These are phyloP conservation scores for Pagetopsis macropterus DNA, from an alignment of 2,797 vertebrate genomes.

Conservation along the genomic window DNA sequence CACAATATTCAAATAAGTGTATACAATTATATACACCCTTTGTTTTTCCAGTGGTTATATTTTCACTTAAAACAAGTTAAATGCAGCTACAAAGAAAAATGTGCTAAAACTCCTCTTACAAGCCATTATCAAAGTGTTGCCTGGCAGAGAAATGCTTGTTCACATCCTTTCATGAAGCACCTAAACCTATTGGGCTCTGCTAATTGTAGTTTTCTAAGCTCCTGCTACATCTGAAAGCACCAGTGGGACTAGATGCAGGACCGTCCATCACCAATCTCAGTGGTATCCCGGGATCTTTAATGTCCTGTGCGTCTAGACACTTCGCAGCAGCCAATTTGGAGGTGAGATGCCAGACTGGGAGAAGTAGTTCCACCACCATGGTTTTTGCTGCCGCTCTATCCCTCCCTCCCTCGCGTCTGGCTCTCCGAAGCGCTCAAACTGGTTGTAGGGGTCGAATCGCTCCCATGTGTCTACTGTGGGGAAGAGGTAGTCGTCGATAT, in stretches of 20 bases:
- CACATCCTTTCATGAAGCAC: conserved; percentile 42
- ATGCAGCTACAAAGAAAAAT: conserved; percentile 40
- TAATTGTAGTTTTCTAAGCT: conserved; percentile 34
- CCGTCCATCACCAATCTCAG: conserved; percentile 40
- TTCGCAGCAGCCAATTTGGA: conserved; percentile 93
- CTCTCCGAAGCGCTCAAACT: conserved; percentile 80
- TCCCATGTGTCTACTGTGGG: conserved; percentile 78
- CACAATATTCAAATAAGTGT: conserved; percentile 34
- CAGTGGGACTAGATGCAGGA: conserved; percentile 19
- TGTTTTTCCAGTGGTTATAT: conserved; percentile 12
- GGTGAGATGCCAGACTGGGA: conserved; percentile 86
- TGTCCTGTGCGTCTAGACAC: conserved; percentile 68
- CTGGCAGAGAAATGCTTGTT: conserved; percentile 8
- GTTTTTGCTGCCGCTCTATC: conserved; percentile 86
- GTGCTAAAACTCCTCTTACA: conserved; percentile 19
- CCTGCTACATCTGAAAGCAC: conserved; percentile 29
- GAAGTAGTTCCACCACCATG: conserved; percentile 99
- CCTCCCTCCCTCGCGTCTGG: conserved; percentile 52
- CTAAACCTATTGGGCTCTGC: conserved; percentile 19
- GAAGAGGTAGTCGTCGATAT: conserved; percentile 80
- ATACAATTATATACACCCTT: conserved; percentile 5
- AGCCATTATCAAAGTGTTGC: conserved; percentile 22
- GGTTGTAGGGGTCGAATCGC: conserved; percentile 84
- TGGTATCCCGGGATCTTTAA: conserved; percentile 14
- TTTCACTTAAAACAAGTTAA: conserved; percentile 16